These are phyloP conservation scores for Fregetta grallaria DNA, from an alignment of 2,113 vertebrate species.

Conservation along the genomic window DNA sequence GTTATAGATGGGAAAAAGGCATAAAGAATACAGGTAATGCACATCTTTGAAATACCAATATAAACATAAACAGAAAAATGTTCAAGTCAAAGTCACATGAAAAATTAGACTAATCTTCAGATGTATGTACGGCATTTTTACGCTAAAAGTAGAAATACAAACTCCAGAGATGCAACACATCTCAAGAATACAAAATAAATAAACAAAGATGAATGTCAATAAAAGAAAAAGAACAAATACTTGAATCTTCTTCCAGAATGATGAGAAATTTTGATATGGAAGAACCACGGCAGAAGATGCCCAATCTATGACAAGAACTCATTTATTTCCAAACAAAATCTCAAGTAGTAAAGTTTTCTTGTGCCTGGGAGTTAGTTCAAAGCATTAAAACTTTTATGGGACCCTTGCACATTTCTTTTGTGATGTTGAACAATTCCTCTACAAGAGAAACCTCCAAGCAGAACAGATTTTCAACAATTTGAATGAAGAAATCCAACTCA, in stretches of 20 bases:
- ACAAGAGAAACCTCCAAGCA: neutral
- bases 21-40: slow-evolving; percentile 53
- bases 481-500: neutral
- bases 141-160: neutral
- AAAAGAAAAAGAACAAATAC: neutral
- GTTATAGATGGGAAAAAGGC: slow-evolving; percentile 15
- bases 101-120: slow-evolving; percentile 19
- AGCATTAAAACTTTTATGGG: neutral
- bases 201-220: neutral
- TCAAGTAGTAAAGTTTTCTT: neutral
- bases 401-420: neutral
- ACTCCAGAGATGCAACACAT: slow-evolving; percentile 13
- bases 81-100: slow-evolving; percentile 48
- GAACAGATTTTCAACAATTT: neutral
- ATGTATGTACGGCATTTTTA: slow-evolving; percentile 30
- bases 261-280: neutral
- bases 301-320: neutral
- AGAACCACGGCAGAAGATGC: neutral
- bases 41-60: slow-evolving; percentile 39
- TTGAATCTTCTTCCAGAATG: neutral
- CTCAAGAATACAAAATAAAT: slow-evolving; percentile 48
- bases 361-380: neutral
- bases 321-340: slow-evolving; percentile 49
- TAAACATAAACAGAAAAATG: slow-evolving; percentile 40
- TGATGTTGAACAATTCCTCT: neutral